These are phyloP conservation scores for Alloplasta piceator DNA, from an alignment of 2,888 invertebrate genomes.

Conservation along the genomic window DNA sequence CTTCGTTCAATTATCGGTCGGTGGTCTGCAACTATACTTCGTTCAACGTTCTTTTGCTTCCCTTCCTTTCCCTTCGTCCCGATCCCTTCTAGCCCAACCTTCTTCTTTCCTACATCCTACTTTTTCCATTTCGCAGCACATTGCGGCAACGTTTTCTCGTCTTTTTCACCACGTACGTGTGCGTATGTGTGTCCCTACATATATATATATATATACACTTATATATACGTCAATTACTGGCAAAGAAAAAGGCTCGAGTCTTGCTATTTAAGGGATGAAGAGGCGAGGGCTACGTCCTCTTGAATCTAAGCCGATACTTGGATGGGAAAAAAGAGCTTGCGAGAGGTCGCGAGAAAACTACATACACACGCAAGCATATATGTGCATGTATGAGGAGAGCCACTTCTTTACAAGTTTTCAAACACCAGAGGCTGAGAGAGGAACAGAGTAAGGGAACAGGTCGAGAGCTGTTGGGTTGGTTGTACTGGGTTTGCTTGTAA, in stretches of 20 bases:
- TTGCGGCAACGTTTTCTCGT: slow-evolving; percentile 29
- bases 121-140: slow-evolving; percentile 55
- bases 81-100: slow-evolving; percentile 13
- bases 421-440: slow-evolving; percentile 24
- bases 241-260: background rate
- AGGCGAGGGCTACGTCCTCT: too few species aligned
- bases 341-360: slow-evolving; percentile 36
- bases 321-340: background rate
- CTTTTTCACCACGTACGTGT: slow-evolving; percentile 22
- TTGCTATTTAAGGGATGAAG: background rate
- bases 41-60: slow-evolving; percentile 58
- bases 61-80: slow-evolving; percentile 18
- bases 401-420: slow-evolving; percentile 50
- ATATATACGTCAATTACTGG: too few species aligned
- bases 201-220: background rate
- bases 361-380: slow-evolving; percentile 16
- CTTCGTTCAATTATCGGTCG: slow-evolving; percentile 77
- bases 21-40: slow-evolving; percentile 51
- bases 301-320: too few species aligned
- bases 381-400: slow-evolving; percentile 10
- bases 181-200: background rate
- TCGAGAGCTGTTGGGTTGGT: slow-evolving; percentile 18
- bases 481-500: slow-evolving; percentile 37
- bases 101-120: slow-evolving; percentile 29
- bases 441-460: background rate